Evolutionary conservation across 2,888 invertebrate species (phyloP).

Genomic region (Ophion ventricosus): DNA sequence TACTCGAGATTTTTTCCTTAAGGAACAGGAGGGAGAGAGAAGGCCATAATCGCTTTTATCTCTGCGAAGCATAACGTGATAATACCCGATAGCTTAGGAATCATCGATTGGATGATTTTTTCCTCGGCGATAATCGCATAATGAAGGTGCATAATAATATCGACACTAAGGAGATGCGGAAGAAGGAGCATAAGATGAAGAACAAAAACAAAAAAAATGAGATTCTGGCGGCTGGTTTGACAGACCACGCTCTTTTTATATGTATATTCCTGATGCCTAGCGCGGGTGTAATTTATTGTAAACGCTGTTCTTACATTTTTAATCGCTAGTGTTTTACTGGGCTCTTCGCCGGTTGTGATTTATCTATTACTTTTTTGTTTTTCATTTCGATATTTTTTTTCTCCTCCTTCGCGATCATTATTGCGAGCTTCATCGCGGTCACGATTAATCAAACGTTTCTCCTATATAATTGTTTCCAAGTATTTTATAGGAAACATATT

Average conservation of each 20-base stretch:
- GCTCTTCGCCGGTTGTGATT: slow-evolving; percentile 79
- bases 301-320: slow-evolving; percentile 52
- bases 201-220: slow-evolving; percentile 45
- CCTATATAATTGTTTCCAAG: slow-evolving; percentile 12
- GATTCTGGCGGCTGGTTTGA: slow-evolving; percentile 61
- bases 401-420: slow-evolving; percentile 1
- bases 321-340: slow-evolving; percentile 69
- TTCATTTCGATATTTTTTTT: neutral
- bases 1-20: too few relatives aligned
- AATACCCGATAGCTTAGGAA: slow-evolving; percentile 35
- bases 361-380: slow-evolving; percentile 19
- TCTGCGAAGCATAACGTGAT: slow-evolving; percentile 14
- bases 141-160: slow-evolving; percentile 40
- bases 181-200: neutral
- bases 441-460: neutral
- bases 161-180: slow-evolving; percentile 29
- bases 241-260: slow-evolving; percentile 45
- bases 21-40: too few relatives aligned
- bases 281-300: slow-evolving; percentile 60
- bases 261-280: slow-evolving; percentile 64
- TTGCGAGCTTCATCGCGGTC: slow-evolving; percentile 18
- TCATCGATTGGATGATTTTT: slow-evolving; percentile 37
- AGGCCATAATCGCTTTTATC: neutral
- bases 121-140: slow-evolving; percentile 11
- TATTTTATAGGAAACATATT: neutral